Evolutionary conservation across 2,888 invertebrate species (phyloP), one percentile per base, ranked within the genome.

Genomic region (Melieria omissa): DNA sequence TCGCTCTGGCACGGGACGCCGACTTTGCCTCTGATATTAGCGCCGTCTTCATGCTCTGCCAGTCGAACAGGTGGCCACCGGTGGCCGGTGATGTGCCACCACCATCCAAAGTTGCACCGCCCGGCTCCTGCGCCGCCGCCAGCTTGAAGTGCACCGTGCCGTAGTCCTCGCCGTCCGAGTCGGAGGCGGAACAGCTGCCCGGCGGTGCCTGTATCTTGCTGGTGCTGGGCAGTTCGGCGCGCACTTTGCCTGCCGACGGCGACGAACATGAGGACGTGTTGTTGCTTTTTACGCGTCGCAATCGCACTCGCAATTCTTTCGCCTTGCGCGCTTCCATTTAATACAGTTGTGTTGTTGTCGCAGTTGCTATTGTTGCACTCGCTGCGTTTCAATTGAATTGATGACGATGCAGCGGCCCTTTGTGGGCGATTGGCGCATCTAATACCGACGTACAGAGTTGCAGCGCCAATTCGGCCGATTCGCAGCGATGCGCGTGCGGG

Each of bases 61-160:
- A 75, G 55, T 75, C 73, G 47, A 70, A 70, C n/a, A 61, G 65
- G 9, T 70, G 44, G 9, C 57, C 75, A 60, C 66, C 55, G 9
- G 68, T 61, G 16, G 69, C 63, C 75, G 79, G 71, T 29, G 29
- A 29, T 29, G 29, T 29, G n/a, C 58, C 47, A 14, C 49, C 16
- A 46, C 68, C 73, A 9, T 70, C 61, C 8, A 70, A 67, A 58
- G 68, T 64, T 75, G 80, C 73, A 76, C 80, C 71, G 75, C 70
- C 74, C 78, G 74, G 71, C 77, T 81, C 71, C 78, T 81, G 10
- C 73, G 79, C 66, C 75, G 80, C 69, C n/a, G 73, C 75, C 45
- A 72, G 12, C 52, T 75, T 74, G 62, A 75, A 73, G 62, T 72
- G 70, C 61, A 70, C 76, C 52, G 71, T 75, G 46, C 60, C 70